phyloP scores from a whole-genome alignment of 2,888 invertebrate genomes.

The Eristalinus aeneus region DNA sequence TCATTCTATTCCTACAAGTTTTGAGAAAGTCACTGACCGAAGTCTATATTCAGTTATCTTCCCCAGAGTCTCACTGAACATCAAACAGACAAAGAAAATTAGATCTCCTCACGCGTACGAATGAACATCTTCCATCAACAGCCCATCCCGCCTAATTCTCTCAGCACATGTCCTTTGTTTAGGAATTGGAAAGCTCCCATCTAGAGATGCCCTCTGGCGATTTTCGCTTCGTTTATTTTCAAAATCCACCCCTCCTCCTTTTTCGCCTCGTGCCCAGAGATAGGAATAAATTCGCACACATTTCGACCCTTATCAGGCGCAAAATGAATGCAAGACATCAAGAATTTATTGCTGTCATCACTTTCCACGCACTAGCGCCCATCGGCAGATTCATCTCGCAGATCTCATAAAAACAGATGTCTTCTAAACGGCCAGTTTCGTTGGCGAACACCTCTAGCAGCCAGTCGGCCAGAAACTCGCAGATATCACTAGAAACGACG shows the following conservation, averaged over 20 bases:
- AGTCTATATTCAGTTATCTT: too few species aligned
- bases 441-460: neutral
- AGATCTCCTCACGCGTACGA: neutral
- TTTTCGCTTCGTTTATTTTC: conserved; percentile 22
- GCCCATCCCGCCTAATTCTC: neutral
- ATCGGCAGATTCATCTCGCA: neutral
- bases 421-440: conserved; percentile 31
- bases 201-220: conserved; percentile 9
- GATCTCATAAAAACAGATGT: conserved; percentile 35
- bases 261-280: neutral
- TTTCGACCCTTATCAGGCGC: conserved; percentile 4
- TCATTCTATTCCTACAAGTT: too few species aligned
- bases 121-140: neutral
- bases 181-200: neutral
- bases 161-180: neutral
- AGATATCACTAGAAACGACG: conserved; percentile 23
- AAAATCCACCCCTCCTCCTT: neutral
- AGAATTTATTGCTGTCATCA: conserved; percentile 57
- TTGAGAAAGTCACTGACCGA: too few species aligned
- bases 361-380: conserved; percentile 22
- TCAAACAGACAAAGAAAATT: neutral
- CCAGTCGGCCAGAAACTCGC: conserved; percentile 43
- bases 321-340: conserved; percentile 32
- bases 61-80: neutral
- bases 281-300: neutral